Conservation (phyloP, 2,888 invertebrate genomes). For the Hybos culiciformis region DNA sequence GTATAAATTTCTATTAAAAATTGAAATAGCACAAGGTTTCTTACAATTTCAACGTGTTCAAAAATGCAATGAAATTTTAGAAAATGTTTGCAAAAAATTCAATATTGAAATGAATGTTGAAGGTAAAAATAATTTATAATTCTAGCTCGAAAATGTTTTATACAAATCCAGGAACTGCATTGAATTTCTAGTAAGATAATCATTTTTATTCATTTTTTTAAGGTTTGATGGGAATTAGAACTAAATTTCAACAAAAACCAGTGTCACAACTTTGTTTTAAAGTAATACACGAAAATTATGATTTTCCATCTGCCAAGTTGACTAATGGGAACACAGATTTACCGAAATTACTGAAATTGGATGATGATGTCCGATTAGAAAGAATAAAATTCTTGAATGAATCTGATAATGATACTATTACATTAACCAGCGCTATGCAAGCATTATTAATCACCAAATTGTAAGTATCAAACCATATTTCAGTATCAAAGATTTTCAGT, state of each 20-base stretch:
- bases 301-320: constrained; percentile 35
- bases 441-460: constrained; percentile 64
- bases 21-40: constrained; percentile 51
- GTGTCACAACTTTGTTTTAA: constrained; percentile 71
- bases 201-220: background rate
- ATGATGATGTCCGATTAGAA: constrained; percentile 80
- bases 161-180: too few relatives aligned
- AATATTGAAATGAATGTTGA: constrained; percentile 55
- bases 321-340: constrained; percentile 40
- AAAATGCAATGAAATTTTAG: constrained; percentile 53
- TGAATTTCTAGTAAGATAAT: constrained; percentile 1
- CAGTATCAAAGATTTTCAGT: too few relatives aligned
- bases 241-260: constrained; percentile 70
- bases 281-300: constrained; percentile 38
- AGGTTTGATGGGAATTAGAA: constrained; percentile 67
- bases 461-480: constrained; percentile 38
- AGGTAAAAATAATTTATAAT: constrained; percentile 34
- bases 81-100: constrained; percentile 46
- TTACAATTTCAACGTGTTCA: constrained; percentile 60
- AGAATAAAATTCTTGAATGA: constrained; percentile 55
- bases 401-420: constrained; percentile 36
- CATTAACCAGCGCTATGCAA: constrained; percentile 58
- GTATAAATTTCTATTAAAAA: constrained; percentile 36
- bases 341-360: constrained; percentile 54
- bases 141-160: too few relatives aligned